phyloP scores from a whole-genome alignment of 2,888 invertebrate species.

The Orthosia gracilis region DNA sequence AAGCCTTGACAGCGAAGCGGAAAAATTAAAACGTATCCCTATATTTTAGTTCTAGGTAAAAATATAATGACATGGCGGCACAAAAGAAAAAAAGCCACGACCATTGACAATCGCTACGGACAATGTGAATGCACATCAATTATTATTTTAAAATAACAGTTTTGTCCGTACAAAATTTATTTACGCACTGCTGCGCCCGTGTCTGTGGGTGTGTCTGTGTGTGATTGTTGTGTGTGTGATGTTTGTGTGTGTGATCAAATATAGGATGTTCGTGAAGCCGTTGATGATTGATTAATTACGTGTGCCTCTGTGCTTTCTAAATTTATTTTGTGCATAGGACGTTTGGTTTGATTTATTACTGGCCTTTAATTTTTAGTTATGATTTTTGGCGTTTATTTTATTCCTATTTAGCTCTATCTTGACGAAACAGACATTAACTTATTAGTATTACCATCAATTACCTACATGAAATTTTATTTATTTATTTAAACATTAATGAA shows the following conservation, averaged over 20 bases:
- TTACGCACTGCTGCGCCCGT: constrained; percentile 83
- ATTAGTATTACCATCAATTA: too few species aligned
- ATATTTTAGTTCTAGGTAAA: constrained; percentile 66
- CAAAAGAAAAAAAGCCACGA: constrained; percentile 80
- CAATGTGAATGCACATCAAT: constrained; percentile 85
- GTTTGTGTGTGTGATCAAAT: constrained; percentile 67
- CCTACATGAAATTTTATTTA: too few species aligned
- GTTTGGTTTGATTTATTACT: constrained; percentile 59
- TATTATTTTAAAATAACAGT: constrained; percentile 91
- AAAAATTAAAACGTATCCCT: constrained; percentile 59
- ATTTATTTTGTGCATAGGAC: constrained; percentile 73
- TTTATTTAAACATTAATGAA: too few species aligned
- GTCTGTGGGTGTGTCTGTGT: constrained; percentile 55
- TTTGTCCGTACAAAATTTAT: constrained; percentile 90
- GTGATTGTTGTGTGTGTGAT: constrained; percentile 5
- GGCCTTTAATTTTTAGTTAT: constrained; percentile 14
- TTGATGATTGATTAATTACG: constrained; percentile 84
- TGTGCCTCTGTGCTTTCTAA: constrained; percentile 79
- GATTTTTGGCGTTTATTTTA: neutral
- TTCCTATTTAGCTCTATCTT: neutral
- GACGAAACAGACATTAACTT: too few species aligned
- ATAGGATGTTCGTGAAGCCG: constrained; percentile 83
- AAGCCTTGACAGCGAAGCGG: constrained; percentile 55
- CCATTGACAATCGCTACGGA: constrained; percentile 83
- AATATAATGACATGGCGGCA: constrained; percentile 76